phyloP scores from a whole-genome alignment of 2,113 vertebrate species.

The Laticauda colubrina region DNA sequence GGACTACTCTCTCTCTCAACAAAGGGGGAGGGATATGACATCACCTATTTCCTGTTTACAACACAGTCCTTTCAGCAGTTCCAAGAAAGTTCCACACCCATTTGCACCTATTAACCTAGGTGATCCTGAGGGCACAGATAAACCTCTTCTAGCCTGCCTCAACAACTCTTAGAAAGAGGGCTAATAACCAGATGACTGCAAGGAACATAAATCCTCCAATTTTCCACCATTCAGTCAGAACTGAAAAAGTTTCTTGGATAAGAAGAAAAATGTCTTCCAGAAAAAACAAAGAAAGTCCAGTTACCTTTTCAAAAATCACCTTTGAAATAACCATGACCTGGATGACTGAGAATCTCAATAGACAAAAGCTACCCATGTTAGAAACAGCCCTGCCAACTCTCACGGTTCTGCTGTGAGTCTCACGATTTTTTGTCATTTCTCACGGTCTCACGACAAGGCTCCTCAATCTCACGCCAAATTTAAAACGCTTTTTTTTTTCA shows the following conservation, averaged over 20 bases:
- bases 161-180: neutral
- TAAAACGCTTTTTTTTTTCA: too few species aligned
- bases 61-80: neutral
- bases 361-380: neutral
- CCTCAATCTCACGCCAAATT: too few species aligned
- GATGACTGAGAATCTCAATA: neutral
- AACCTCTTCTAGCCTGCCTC: neutral
- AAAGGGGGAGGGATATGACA: neutral
- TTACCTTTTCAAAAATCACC: neutral
- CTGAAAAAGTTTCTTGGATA: neutral
- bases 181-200: too few species aligned
- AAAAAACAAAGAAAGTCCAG: neutral
- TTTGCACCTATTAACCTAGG: neutral
- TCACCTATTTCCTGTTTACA: neutral
- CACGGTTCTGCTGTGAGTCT: too few species aligned
- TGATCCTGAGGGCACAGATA: neutral
- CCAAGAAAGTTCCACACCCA: neutral
- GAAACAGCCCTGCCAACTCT: too few species aligned
- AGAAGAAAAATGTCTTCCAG: neutral
- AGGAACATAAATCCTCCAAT: neutral
- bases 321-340: neutral
- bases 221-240: neutral
- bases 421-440: too few species aligned
- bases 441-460: too few species aligned
- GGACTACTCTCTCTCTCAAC: neutral